Base-by-base conservation (phyloP, 2,797 vertebrate genomes). In the Sebastes flavidus region DNA sequence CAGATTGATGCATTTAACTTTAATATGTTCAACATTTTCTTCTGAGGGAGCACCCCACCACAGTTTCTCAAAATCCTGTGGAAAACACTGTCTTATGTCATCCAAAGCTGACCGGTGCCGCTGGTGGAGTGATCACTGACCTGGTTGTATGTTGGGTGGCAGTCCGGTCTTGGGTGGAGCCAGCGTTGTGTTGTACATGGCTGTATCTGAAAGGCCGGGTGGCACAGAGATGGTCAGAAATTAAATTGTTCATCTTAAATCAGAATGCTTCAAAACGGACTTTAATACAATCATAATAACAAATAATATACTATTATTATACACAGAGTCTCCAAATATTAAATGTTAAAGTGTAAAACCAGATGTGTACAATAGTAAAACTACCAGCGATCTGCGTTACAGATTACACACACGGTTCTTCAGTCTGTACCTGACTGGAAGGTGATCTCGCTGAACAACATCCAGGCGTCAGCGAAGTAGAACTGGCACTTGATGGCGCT, bases 381-480 rank as follows among this genome's bases (percentile, higher is more conserved):
- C 49, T 54, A 54, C 20, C 49, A n/a, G 49, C 18, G 9, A 29
- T 59, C 29, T 30, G 1, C 4, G 0, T 18, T 14, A 61, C 34
- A 67, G 16, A 75, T 22, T 9, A 5, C 8, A 38, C 7, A 18
- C 2, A 20, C 8, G 32, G 30, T 1, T 52, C 6, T 49, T 20
- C 11, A 25, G 62, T 59, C 13, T 92, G 1, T 88, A 99, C 98
- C 98, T 91, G 98, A 99, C 92, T 99, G 98, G 90, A 99, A 99
- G 81, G 98, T 99, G 94, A 99, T 98, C 93, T 99, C 98, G 3
- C 98, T 99, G 95, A 99, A 99, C 96, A 99, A 95, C 97, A 99
- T 97, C 98, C 98, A 99, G 55, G 95, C 90, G 8, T 99, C 98
- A 0, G 97, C 97, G 0, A 99, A 99, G 92, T 97, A 97, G 90